Evolutionary conservation across 1,140 invertebrate species (phyloP).

Genomic region (Nephila pilipes): DNA sequence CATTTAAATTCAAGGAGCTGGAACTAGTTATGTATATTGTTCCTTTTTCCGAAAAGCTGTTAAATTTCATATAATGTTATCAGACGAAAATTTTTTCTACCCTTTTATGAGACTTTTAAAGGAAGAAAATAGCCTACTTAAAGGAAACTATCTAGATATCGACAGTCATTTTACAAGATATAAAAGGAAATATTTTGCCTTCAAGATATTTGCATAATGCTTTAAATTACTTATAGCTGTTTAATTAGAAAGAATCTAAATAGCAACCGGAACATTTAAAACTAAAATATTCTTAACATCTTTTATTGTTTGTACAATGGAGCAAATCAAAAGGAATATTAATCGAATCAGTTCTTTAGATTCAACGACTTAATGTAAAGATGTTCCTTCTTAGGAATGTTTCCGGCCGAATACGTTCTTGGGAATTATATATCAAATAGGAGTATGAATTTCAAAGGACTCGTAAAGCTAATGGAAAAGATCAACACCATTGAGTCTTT

Average conservation of each 20-base stretch:
- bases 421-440: neutral
- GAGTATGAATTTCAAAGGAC: neutral
- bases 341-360: neutral
- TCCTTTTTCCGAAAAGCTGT: no score
- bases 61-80: no score
- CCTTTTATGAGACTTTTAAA: neutral
- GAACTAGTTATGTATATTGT: no score
- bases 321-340: neutral
- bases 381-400: neutral
- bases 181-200: neutral
- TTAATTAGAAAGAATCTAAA: neutral
- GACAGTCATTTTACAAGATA: neutral
- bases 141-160: neutral
- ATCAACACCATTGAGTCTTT: neutral
- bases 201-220: neutral
- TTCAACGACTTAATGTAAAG: neutral
- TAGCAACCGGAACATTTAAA: neutral
- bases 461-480: constrained; percentile 3
- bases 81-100: neutral
- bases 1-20: no score
- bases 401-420: neutral
- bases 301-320: neutral
- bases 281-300: neutral
- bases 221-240: neutral
- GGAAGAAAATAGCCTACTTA: neutral